Evolutionary conservation across 2,797 vertebrate species (phyloP), one percentile per base, ranked within the genome.

Genomic region (Sebastes dallii): DNA sequence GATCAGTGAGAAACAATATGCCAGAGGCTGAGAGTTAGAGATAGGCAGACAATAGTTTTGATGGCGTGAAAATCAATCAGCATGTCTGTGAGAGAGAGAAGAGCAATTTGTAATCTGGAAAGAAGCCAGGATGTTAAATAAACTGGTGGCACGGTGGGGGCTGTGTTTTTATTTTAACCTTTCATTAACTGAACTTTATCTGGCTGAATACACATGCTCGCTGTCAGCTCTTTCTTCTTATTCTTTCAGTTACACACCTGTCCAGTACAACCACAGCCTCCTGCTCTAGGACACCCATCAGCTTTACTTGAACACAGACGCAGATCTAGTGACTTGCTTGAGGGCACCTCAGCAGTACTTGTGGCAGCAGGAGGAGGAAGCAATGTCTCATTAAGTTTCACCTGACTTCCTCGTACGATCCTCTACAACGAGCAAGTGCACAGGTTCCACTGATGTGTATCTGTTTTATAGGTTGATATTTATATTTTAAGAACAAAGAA

Each of bases 101-200:
- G 73, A 81, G 61, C 87, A 86, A 89, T 91, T 91, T 90, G 72
- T 69, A 7, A 62, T 56, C 36, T 75, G 86, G 76, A 84, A 34
- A 55, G 13, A 50, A 75, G 77, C 80, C 80, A 89, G 39, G 29
- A 60, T 46, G 24, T 55, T 72, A 79, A 82, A 79, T 81, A 36
- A 64, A 82, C n/a, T 4, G 46, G 29, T 4, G 32, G 14, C 22
- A 42, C 36, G 13, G 65, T 52, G 46, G 22, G 32, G 32, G 20
- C 4, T 9, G 22, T 6, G 50, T 64, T 42, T 32, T 52, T 50
- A 34, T 22, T 32, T 58, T 18, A 54, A 59, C 22, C 50, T 74
- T 70, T 66, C 46, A 74, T 77, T n/a, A 61, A 70, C 25, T 72
- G 1, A 72, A 73, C 56, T 71, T 54, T n/a, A 66, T 82, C 64